A percentile compares a stretch with the other conserved stretches of the same genome.
phyloP scores from a whole-genome alignment of 1,140 invertebrate species.

The Trinorchestia longiramus region DNA sequence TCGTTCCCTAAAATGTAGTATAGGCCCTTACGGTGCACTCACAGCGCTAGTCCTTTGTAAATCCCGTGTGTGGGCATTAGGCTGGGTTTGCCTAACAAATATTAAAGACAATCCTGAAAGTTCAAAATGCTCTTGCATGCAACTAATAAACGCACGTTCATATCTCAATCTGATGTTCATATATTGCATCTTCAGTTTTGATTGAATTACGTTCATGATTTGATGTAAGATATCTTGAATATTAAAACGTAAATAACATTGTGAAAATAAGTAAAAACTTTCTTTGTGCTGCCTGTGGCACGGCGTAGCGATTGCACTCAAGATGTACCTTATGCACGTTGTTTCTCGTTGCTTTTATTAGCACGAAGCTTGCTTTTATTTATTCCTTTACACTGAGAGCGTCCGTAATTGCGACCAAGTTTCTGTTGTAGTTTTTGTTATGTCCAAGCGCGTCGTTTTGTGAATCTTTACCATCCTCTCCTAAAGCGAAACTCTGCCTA shows the following conservation, averaged over 20 bases:
- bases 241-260: background rate
- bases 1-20: conserved; percentile 51
- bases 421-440: conserved; percentile 54
- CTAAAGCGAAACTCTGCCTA: conserved; percentile 52
- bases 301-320: conserved; percentile 37
- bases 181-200: background rate
- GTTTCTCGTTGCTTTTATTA: conserved; percentile 55
- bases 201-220: background rate
- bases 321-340: conserved; percentile 53
- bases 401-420: conserved; percentile 50
- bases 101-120: conserved; percentile 14
- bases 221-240: background rate
- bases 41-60: background rate
- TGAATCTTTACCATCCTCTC: conserved; percentile 49
- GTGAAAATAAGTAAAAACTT: conserved; percentile 35
- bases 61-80: conserved; percentile 4
- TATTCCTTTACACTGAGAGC: conserved; percentile 51
- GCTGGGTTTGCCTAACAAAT: conserved; percentile 45
- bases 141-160: background rate
- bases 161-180: background rate
- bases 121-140: background rate
- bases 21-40: conserved; percentile 27
- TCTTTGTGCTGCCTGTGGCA: conserved; percentile 7
- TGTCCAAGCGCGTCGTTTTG: conserved; percentile 17
- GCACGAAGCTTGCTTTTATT: conserved; percentile 44